Conservation (phyloP, 2,113 vertebrate species). For the Podarcis muralis region DNA sequence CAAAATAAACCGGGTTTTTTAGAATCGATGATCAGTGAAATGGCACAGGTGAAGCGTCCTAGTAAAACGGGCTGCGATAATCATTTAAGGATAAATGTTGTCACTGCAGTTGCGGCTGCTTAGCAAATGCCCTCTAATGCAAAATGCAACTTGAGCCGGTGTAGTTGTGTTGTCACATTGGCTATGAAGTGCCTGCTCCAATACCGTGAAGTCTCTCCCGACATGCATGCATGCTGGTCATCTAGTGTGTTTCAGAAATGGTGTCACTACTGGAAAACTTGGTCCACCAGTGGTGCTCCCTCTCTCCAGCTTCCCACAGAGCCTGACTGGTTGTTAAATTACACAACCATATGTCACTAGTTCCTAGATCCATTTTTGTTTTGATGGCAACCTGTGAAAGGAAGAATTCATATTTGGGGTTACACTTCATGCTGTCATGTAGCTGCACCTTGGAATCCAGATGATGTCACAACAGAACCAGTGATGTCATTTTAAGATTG, state of each 20-base stretch:
- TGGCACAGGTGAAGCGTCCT: neutral
- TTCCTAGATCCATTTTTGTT: neutral
- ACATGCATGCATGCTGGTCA: neutral
- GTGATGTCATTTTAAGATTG: neutral
- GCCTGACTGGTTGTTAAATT: neutral
- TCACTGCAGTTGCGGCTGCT: neutral
- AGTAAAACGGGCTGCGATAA: neutral
- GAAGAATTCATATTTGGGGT: neutral
- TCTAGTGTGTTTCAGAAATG: neutral
- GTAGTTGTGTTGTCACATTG: slow-evolving; percentile 6
- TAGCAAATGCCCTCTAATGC: neutral
- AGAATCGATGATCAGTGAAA: slow-evolving; percentile 16
- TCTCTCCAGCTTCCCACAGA: neutral
- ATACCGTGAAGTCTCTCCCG: too few species aligned
- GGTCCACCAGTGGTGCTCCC: neutral
- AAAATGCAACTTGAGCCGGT: neutral
- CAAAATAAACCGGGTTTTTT: neutral
- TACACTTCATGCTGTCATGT: neutral
- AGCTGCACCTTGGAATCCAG: neutral
- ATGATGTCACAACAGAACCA: neutral
- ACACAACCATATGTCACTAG: neutral
- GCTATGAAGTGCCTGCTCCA: neutral
- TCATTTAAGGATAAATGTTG: neutral
- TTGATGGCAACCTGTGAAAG: too few species aligned
- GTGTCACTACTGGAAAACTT: neutral